Conservation (phyloP, 64 coral and sea anemone species). For the Pocillopora verrucosa region DNA sequence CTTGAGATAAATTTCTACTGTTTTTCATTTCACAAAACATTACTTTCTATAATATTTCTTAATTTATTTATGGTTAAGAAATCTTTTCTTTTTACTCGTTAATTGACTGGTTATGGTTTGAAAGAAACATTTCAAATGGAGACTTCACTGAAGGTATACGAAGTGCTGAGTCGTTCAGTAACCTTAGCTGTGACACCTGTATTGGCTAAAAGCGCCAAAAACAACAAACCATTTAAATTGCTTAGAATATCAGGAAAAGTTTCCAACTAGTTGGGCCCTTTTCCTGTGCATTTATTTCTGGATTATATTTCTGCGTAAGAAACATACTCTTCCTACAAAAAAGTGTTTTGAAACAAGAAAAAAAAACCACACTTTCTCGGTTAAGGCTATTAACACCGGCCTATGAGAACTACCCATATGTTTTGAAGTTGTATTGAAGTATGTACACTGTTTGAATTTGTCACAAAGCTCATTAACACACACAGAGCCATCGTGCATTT, state of each 20-base stretch:
- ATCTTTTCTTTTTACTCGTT: neutral
- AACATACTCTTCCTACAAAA: too few species aligned
- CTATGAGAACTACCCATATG: slow-evolving; percentile 27
- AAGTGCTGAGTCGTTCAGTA: too few species aligned
- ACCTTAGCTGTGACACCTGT: too few species aligned
- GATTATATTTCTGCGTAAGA: too few species aligned
- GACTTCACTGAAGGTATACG: too few species aligned
- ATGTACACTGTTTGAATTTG: slow-evolving; percentile 8
- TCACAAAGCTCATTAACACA: slow-evolving; percentile 24
- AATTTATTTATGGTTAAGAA: neutral
- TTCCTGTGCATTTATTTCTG: too few species aligned
- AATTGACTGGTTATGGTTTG: neutral
- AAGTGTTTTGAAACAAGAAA: neutral
- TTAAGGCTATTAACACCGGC: neutral
- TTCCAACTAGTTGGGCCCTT: too few species aligned
- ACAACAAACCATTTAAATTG: too few species aligned
- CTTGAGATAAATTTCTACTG: neutral
- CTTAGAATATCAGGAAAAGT: too few species aligned
- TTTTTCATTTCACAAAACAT: neutral
- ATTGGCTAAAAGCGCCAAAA: too few species aligned
- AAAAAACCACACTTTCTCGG: neutral
- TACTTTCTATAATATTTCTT: neutral
- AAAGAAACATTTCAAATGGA: neutral
- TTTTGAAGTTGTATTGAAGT: slow-evolving; percentile 26
- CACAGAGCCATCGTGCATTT: neutral